Conservation (phyloP, 2,888 invertebrate genomes). For the Fragum whitleyi region DNA sequence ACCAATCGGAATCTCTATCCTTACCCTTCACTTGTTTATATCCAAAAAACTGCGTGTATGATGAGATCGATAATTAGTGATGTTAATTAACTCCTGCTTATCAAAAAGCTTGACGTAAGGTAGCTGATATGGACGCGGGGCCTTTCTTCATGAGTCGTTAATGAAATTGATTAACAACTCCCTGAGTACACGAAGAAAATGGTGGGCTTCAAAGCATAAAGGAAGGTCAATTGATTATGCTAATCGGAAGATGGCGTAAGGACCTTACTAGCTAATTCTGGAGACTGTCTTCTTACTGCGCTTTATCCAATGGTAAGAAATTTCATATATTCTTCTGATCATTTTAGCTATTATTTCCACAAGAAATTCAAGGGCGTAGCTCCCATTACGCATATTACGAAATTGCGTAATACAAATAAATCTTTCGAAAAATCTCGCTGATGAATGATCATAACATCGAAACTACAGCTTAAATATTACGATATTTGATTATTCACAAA, state of each 20-base stretch:
- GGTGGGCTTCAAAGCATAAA: background rate
- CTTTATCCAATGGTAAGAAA: background rate
- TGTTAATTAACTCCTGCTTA: constrained; percentile 11
- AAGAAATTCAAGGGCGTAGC: no score
- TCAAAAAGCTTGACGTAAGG: background rate
- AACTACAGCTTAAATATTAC: no score
- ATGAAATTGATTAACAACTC: background rate
- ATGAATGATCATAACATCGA: no score
- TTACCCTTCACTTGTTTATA: background rate
- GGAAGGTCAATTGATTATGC: background rate
- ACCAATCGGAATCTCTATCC: constrained; percentile 3
- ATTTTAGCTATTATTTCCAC: no score
- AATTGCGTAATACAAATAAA: no score
- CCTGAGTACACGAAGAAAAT: background rate
- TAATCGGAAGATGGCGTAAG: background rate
- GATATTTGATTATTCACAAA: no score
- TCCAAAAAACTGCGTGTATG: background rate
- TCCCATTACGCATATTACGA: no score
- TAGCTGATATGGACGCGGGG: background rate
- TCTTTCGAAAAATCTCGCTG: no score
- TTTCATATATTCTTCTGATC: no score
- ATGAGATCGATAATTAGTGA: constrained; percentile 8
- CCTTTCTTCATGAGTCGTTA: background rate
- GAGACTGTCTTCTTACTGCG: background rate
- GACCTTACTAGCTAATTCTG: background rate